Percentiles rank a stretch among this genome's conserved stretches.
Evolutionary conservation across 2,888 invertebrate species (phyloP).

Genomic region (Stratiomys singularior): DNA sequence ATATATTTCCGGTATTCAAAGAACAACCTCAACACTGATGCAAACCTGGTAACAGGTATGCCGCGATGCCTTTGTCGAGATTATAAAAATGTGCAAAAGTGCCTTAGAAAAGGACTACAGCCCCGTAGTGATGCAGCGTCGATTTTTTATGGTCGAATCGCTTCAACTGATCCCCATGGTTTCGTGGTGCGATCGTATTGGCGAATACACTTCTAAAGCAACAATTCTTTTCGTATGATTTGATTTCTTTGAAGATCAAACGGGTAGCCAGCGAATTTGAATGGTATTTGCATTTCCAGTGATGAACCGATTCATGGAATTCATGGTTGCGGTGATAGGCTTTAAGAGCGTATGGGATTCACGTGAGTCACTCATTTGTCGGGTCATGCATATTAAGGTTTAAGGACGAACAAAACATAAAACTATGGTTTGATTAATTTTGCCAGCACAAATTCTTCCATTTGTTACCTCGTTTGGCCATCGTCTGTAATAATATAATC

Average conservation of each 20-base stretch:
- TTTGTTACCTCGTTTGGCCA: too few relatives aligned
- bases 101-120: not conserved
- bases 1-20: constrained; percentile 10
- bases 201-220: not conserved
- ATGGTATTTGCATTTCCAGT: too few relatives aligned
- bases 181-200: not conserved
- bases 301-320: too few relatives aligned
- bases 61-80: not conserved
- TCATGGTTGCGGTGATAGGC: too few relatives aligned
- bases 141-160: not conserved
- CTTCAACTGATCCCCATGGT: not conserved
- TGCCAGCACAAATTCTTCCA: too few relatives aligned
- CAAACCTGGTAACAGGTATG: not conserved
- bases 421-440: too few relatives aligned
- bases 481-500: too few relatives aligned
- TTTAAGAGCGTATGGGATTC: too few relatives aligned
- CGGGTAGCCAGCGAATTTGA: too few relatives aligned
- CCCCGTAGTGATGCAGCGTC: not conserved
- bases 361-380: too few relatives aligned
- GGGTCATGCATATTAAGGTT: too few relatives aligned
- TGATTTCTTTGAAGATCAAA: not conserved
- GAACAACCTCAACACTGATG: not conserved
- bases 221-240: not conserved
- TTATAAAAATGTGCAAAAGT: not conserved
- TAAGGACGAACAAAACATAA: too few relatives aligned